phyloP scores from a whole-genome alignment of 2,888 invertebrate species.

The Drosophila hamatofila region DNA sequence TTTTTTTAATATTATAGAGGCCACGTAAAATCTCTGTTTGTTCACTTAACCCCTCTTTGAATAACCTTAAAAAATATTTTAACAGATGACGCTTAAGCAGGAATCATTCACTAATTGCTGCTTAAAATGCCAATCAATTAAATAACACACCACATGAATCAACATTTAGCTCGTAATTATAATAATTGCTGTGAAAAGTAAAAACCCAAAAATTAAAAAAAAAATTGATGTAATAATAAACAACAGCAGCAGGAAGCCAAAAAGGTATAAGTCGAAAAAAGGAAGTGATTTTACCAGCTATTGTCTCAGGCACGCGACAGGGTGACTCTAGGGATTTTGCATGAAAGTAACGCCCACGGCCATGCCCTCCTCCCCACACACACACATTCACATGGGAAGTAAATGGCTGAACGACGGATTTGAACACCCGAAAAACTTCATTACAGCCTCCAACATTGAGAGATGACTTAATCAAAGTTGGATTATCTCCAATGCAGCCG shows the following conservation, averaged over 20 bases:
- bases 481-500: constrained; percentile 75
- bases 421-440: constrained; percentile 78
- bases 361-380: constrained; percentile 4
- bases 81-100: not conserved
- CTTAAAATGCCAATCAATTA: constrained; percentile 55
- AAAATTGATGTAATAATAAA: constrained; percentile 27
- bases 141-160: constrained; percentile 40
- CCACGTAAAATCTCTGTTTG: too few relatives aligned
- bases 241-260: constrained; percentile 45
- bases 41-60: not conserved
- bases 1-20: not conserved
- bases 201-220: constrained; percentile 29
- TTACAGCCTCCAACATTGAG: constrained; percentile 53
- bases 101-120: constrained; percentile 25
- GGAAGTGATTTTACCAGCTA: constrained; percentile 3
- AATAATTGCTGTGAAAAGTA: constrained; percentile 51
- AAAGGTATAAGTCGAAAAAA: constrained; percentile 9
- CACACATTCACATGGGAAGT: constrained; percentile 54
- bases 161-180: constrained; percentile 41
- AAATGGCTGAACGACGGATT: constrained; percentile 78
- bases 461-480: constrained; percentile 85
- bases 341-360: constrained; percentile 34
- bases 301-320: constrained; percentile 52
- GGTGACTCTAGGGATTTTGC: constrained; percentile 40
- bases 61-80: not conserved